These are phyloP conservation scores for Heliangelus exortis DNA, from an alignment of 2,797 vertebrate species.

Conservation along the genomic window DNA sequence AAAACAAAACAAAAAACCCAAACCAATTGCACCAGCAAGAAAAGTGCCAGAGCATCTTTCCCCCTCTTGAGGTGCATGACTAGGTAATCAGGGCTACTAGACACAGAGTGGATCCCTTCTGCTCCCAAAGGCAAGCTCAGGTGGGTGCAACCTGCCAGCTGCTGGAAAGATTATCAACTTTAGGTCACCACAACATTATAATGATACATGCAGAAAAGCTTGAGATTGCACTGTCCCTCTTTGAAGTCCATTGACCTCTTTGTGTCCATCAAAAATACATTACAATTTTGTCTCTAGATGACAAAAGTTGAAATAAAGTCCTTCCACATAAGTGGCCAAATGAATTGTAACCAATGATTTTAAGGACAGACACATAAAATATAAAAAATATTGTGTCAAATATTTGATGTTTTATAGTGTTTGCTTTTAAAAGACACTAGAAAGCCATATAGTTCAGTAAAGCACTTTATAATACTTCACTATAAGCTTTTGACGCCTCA, in stretches of 20 bases:
- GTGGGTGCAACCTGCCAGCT: not conserved
- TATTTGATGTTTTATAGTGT: not conserved
- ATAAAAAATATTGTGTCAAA: not conserved
- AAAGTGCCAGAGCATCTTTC: not conserved
- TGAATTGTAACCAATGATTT: not conserved
- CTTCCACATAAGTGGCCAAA: not conserved
- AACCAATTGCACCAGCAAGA: not conserved
- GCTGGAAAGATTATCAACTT: not conserved
- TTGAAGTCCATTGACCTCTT: not conserved
- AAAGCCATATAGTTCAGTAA: not conserved
- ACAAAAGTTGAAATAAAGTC: not conserved
- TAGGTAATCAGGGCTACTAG: not conserved
- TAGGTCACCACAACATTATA: not conserved
- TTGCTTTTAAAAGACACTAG: not conserved
- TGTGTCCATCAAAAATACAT: not conserved
- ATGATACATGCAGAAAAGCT: fast-evolving
- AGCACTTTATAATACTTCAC: not conserved
- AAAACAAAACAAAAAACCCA: no score
- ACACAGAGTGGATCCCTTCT: fast-evolving
- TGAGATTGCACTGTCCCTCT: not conserved
- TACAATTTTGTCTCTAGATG: not conserved
- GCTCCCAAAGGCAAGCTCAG: not conserved
- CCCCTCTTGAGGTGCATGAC: fast-evolving
- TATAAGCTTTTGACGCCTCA: not conserved
- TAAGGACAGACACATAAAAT: not conserved